phyloP scores from a whole-genome alignment of 2,888 invertebrate species.

The Drosophila kuntzei region DNA sequence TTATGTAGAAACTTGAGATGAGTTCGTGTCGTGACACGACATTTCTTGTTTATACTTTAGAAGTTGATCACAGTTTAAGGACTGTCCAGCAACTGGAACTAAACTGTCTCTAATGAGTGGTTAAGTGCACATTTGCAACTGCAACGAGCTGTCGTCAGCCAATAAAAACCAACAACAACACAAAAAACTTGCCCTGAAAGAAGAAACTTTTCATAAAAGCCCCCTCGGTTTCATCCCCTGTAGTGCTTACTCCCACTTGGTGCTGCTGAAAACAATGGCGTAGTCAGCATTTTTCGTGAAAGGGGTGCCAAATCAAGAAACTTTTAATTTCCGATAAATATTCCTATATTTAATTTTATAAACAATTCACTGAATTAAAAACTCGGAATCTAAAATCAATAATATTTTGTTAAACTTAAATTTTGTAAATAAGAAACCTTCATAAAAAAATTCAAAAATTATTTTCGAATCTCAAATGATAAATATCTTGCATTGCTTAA shows the following conservation, averaged over 20 bases:
- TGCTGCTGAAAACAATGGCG: constrained; percentile 45
- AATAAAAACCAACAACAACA: constrained; percentile 61
- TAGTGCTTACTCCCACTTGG: background rate
- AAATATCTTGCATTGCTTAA: too few species aligned
- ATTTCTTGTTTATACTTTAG: constrained; percentile 2
- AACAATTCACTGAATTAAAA: too few species aligned
- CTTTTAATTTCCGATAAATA: too few species aligned
- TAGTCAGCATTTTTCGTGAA: too few species aligned
- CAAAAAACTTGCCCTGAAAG: constrained; percentile 43
- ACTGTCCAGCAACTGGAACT: constrained; percentile 6
- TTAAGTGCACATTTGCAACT: constrained; percentile 68
- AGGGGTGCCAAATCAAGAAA: too few species aligned
- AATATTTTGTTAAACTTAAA: too few species aligned
- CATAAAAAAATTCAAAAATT: too few species aligned
- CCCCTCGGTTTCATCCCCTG: background rate
- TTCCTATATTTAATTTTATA: too few species aligned
- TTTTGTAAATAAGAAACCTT: too few species aligned
- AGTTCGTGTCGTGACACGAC: constrained; percentile 1
- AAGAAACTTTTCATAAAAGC: constrained; percentile 65
- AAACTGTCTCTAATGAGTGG: constrained; percentile 75
- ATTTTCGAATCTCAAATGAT: too few species aligned
- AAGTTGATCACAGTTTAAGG: background rate
- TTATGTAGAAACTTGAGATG: background rate
- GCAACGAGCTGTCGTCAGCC: constrained; percentile 53
- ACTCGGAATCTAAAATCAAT: too few species aligned